phyloP scores from a whole-genome alignment of 2,888 invertebrate species.

The Trichogramma dendrolimi region DNA sequence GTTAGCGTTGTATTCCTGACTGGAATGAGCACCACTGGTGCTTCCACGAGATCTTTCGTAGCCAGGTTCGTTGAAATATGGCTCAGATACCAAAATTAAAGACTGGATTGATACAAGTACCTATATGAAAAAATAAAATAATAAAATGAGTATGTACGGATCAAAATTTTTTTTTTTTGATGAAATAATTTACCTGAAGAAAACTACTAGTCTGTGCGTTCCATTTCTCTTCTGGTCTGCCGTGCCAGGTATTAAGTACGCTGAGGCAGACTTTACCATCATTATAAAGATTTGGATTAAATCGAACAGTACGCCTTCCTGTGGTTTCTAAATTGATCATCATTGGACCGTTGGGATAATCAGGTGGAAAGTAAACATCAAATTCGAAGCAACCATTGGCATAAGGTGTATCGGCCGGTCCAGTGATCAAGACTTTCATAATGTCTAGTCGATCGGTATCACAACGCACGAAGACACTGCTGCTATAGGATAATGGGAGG shows the following conservation, averaged over 20 bases:
- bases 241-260: constrained; percentile 95
- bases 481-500: constrained; percentile 86
- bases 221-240: constrained; percentile 95
- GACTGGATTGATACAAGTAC: constrained; percentile 91
- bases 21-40: constrained; percentile 81
- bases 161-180: background rate
- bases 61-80: constrained; percentile 93
- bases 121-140: constrained; percentile 46
- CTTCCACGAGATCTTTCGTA: constrained; percentile 88
- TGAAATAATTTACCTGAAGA: constrained; percentile 60
- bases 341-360: constrained; percentile 81
- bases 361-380: constrained; percentile 85
- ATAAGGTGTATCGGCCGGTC: constrained; percentile 87
- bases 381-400: constrained; percentile 89
- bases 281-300: constrained; percentile 91
- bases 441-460: constrained; percentile 91
- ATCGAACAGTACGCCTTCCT: constrained; percentile 81
- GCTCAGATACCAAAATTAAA: constrained; percentile 85
- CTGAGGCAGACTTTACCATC: constrained; percentile 94
- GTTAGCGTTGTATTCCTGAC: constrained; percentile 91
- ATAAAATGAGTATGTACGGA: background rate
- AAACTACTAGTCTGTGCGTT: constrained; percentile 93
- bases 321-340: constrained; percentile 87
- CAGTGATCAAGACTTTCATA: constrained; percentile 93
- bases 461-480: constrained; percentile 91